A percentile compares a stretch with the other conserved stretches of the same genome.
Evolutionary conservation across 2,113 vertebrate genomes (phyloP).

Genomic region (Lycaon pictus): DNA sequence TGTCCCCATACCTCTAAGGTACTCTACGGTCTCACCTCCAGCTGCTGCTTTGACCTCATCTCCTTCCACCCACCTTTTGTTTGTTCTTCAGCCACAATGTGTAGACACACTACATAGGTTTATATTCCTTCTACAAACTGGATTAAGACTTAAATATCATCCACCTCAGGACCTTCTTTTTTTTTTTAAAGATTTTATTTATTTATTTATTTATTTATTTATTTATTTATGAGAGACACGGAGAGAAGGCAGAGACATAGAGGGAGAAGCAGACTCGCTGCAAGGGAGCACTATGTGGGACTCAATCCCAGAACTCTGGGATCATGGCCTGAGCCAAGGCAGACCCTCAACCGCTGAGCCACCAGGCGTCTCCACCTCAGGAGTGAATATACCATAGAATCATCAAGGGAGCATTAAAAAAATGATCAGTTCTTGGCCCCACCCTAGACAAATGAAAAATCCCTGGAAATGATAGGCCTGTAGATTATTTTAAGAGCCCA

Average conservation of each 20-base stretch:
- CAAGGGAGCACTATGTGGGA: too few species aligned
- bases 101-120: background rate
- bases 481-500: background rate
- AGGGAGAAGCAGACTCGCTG: too few species aligned
- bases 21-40: background rate
- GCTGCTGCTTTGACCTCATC: background rate
- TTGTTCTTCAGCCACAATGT: background rate
- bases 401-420: background rate
- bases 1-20: background rate
- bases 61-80: background rate
- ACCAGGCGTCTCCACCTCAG: background rate
- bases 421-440: background rate
- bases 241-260: too few species aligned
- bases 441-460: background rate
- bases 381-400: background rate
- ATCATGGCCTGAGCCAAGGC: too few species aligned
- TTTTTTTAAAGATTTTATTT: too few species aligned
- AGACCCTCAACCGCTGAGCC: too few species aligned
- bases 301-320: too few species aligned
- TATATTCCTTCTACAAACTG: background rate
- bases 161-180: background rate
- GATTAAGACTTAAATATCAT: background rate
- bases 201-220: too few species aligned
- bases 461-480: background rate
- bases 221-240: too few species aligned